Conservation (phyloP, 2,888 invertebrate species). For the Cerastis leucographa region DNA sequence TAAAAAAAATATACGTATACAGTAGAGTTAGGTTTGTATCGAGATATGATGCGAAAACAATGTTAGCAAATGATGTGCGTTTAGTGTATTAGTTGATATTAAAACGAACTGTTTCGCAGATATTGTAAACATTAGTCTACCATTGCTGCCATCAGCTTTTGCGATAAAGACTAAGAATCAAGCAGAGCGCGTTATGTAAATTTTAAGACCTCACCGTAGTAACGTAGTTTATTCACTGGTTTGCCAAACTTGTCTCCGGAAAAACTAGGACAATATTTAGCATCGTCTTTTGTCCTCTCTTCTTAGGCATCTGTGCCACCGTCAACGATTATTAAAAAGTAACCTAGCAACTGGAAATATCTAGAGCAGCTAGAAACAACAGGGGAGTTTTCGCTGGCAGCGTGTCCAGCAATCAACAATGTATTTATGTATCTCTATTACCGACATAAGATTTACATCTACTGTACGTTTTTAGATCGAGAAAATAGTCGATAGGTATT, state of each 20-base stretch:
- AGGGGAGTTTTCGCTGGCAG: background rate
- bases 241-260: background rate
- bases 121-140: conserved; percentile 2
- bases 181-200: background rate
- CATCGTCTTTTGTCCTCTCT: background rate
- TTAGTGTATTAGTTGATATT: conserved; percentile 14
- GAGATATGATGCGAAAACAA: background rate
- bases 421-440: background rate
- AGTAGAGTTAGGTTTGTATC: conserved; percentile 12
- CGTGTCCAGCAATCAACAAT: background rate
- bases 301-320: background rate
- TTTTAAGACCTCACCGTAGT: conserved; percentile 3
- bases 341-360: background rate
- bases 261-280: background rate
- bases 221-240: conserved; percentile 8
- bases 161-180: background rate
- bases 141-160: conserved; percentile 9
- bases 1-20: conserved; percentile 31
- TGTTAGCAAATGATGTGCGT: conserved; percentile 4
- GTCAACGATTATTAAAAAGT: background rate
- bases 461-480: background rate
- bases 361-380: background rate
- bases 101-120: conserved; percentile 5
- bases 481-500: background rate
- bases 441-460: background rate